Percentiles rank a stretch among this genome's conserved stretches.
Conservation (phyloP, 2,888 invertebrate genomes). For the Creontiades dilutus region DNA sequence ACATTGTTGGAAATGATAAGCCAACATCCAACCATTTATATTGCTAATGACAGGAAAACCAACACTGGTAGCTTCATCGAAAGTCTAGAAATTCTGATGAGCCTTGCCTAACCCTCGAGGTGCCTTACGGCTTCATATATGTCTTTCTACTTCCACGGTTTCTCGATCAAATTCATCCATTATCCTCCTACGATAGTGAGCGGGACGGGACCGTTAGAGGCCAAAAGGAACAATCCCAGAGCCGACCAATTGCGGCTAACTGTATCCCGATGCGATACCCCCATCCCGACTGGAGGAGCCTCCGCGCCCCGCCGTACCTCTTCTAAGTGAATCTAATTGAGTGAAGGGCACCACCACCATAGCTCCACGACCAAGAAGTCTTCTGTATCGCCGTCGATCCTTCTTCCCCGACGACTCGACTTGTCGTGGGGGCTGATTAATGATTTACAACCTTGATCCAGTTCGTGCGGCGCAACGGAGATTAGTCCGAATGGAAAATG, state of each 20-base stretch:
- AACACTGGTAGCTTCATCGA: too few relatives aligned
- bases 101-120: too few relatives aligned
- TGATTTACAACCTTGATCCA: slow-evolving; percentile 35
- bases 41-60: too few relatives aligned
- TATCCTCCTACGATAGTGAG: slow-evolving; percentile 2
- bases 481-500: slow-evolving; percentile 8
- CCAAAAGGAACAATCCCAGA: slow-evolving; percentile 23
- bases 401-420: not conserved
- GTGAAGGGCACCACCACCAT: slow-evolving; percentile 33
- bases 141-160: not conserved
- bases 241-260: slow-evolving; percentile 45
- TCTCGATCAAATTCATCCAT: slow-evolving; percentile 21
- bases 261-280: slow-evolving; percentile 33
- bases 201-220: slow-evolving; percentile 17
- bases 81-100: too few relatives aligned
- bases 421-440: slow-evolving; percentile 34
- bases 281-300: slow-evolving; percentile 7
- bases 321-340: slow-evolving; percentile 60
- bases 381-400: not conserved
- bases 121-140: not conserved
- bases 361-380: slow-evolving; percentile 27
- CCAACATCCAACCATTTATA: too few relatives aligned
- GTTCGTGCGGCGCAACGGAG: slow-evolving; percentile 24
- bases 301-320: not conserved
- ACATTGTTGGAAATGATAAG: too few relatives aligned